Percentiles rank a stretch among this genome's conserved stretches.
These are phyloP conservation scores for Drosophila kikkawai DNA, from an alignment of 1,140 invertebrate genomes.

Conservation along the genomic window DNA sequence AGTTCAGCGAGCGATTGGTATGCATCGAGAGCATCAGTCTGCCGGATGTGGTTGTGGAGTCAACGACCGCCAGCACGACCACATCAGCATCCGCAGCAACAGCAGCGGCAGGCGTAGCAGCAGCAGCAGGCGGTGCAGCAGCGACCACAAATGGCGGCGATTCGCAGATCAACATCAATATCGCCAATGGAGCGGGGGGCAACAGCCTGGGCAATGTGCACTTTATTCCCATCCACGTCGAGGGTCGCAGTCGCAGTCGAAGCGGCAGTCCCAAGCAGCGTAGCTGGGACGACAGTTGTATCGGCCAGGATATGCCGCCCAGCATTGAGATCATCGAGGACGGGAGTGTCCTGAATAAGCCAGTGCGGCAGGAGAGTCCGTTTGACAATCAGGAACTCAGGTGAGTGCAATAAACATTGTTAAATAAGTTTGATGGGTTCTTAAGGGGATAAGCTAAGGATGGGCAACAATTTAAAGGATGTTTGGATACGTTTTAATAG, in stretches of 20 bases:
- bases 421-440: neutral
- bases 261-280: conserved; percentile 71
- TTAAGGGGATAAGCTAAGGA: neutral
- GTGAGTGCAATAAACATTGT: conserved; percentile 27
- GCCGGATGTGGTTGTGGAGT: conserved; percentile 84
- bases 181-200: conserved; percentile 62
- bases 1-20: conserved; percentile 74
- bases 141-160: conserved; percentile 46
- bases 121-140: neutral
- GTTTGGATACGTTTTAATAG: too few species aligned
- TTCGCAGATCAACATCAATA: conserved; percentile 75
- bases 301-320: conserved; percentile 61
- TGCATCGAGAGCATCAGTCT: conserved; percentile 85
- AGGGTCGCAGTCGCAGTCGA: conserved; percentile 66
- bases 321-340: conserved; percentile 78
- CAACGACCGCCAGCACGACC: conserved; percentile 66
- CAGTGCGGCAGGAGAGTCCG: conserved; percentile 15
- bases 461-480: neutral
- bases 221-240: conserved; percentile 83
- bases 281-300: conserved; percentile 74
- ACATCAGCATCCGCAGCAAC: conserved; percentile 20
- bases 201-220: conserved; percentile 82
- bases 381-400: conserved; percentile 63
- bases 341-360: conserved; percentile 58
- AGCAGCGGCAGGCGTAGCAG: neutral